Percentiles rank a stretch among this genome's conserved stretches.
phyloP scores from a whole-genome alignment of 1,140 invertebrate genomes.

The Drosophila mojavensis region DNA sequence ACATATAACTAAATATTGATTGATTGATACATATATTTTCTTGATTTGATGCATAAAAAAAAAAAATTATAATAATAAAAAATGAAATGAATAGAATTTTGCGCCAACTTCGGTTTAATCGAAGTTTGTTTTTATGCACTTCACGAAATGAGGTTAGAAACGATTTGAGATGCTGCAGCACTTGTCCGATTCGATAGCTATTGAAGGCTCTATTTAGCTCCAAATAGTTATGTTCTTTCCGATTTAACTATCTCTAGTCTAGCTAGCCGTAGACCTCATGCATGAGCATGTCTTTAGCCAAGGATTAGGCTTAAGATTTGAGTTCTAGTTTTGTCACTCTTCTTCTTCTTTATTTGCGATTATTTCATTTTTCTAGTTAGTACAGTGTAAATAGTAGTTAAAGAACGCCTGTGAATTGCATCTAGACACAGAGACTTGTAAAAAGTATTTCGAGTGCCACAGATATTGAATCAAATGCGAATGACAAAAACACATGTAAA shows the following conservation, averaged over 20 bases:
- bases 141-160: slow-evolving; percentile 22
- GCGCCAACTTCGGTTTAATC: slow-evolving; percentile 23
- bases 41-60: slow-evolving; percentile 65
- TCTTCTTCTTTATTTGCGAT: neutral
- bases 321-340: slow-evolving; percentile 14
- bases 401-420: slow-evolving; percentile 40
- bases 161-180: neutral
- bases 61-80: slow-evolving; percentile 37
- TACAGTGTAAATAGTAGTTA: slow-evolving; percentile 2
- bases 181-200: neutral
- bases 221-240: neutral
- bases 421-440: slow-evolving; percentile 26
- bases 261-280: slow-evolving; percentile 20
- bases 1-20: slow-evolving; percentile 13
- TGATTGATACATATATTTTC: slow-evolving; percentile 58
- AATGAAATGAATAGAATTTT: slow-evolving; percentile 5
- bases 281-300: slow-evolving; percentile 44
- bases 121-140: slow-evolving; percentile 49
- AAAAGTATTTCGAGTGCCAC: neutral
- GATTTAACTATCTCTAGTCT: neutral
- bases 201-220: neutral
- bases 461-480: neutral
- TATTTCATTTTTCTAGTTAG: neutral
- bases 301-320: slow-evolving; percentile 22
- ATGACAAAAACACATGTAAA: slow-evolving; percentile 26